These are phyloP conservation scores for Capromys pilorides DNA, from an alignment of 2,797 vertebrate genomes.

Conservation along the genomic window DNA sequence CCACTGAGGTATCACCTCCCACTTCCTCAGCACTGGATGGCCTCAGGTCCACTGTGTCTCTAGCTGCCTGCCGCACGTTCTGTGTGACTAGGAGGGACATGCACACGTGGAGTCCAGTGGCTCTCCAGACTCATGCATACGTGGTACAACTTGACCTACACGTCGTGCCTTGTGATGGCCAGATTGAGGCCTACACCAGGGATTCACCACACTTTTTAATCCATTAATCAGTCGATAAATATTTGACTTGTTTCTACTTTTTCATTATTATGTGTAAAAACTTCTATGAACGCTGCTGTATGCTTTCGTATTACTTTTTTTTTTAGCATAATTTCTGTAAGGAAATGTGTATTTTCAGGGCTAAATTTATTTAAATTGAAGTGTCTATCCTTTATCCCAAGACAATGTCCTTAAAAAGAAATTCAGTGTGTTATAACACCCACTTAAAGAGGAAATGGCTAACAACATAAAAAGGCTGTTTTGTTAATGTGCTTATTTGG, in stretches of 20 bases:
- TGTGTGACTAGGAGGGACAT: background rate
- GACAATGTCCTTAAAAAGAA: background rate
- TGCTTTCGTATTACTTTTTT: background rate
- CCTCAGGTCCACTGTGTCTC: background rate
- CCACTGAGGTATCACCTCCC: background rate
- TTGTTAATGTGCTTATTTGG: background rate
- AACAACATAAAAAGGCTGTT: background rate
- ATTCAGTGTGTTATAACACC: constrained; percentile 23
- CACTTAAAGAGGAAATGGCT: constrained; percentile 10
- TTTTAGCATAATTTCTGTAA: background rate
- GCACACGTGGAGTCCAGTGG: background rate
- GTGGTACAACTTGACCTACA: background rate
- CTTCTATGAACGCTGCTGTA: background rate
- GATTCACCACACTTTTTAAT: background rate
- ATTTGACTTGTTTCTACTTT: background rate
- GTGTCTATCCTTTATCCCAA: background rate
- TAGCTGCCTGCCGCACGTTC: background rate
- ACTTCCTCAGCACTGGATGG: too few species aligned
- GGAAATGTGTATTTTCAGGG: background rate
- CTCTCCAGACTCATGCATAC: background rate
- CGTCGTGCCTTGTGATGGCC: background rate
- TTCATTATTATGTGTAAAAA: constrained; percentile 3
- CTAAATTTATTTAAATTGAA: constrained; percentile 42
- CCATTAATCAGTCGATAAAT: background rate
- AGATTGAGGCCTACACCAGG: background rate